Conservation (phyloP, 2,113 vertebrate species). For the Apodemus speciosus region DNA sequence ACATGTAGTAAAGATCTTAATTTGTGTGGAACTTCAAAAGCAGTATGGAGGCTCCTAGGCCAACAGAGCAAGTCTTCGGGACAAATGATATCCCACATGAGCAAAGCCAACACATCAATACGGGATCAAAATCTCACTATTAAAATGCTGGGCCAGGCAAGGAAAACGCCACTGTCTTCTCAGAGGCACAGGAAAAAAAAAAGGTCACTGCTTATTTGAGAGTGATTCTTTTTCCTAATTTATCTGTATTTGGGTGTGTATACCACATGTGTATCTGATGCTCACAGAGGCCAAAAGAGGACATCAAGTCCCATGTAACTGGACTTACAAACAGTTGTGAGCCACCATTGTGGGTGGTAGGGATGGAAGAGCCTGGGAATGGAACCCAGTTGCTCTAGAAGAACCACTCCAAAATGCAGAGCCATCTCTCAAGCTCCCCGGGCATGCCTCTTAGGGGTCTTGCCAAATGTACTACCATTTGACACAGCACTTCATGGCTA, state of each 20-base stretch:
- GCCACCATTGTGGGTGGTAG: background rate
- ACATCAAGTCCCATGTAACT: background rate
- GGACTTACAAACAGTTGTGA: background rate
- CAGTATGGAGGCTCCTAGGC: slow-evolving; percentile 17
- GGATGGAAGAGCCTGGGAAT: background rate
- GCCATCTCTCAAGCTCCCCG: background rate
- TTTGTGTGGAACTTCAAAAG: background rate
- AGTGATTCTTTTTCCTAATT: background rate
- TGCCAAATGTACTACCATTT: background rate
- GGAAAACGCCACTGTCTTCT: slow-evolving; percentile 86
- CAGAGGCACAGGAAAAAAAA: background rate
- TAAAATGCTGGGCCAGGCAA: background rate
- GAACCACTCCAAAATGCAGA: background rate
- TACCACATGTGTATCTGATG: background rate
- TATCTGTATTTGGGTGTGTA: background rate
- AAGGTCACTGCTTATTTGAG: slow-evolving; percentile 22
- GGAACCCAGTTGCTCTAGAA: background rate
- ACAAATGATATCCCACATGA: background rate
- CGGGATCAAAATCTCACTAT: background rate
- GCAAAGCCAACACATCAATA: background rate
- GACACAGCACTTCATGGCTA: background rate
- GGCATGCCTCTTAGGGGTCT: background rate
- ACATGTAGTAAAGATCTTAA: slow-evolving; percentile 31
- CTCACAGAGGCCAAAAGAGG: background rate
- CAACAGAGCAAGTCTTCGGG: background rate